These are phyloP conservation scores for Camponotus floridanus DNA, from an alignment of 1,140 invertebrate genomes.

Conservation along the genomic window DNA sequence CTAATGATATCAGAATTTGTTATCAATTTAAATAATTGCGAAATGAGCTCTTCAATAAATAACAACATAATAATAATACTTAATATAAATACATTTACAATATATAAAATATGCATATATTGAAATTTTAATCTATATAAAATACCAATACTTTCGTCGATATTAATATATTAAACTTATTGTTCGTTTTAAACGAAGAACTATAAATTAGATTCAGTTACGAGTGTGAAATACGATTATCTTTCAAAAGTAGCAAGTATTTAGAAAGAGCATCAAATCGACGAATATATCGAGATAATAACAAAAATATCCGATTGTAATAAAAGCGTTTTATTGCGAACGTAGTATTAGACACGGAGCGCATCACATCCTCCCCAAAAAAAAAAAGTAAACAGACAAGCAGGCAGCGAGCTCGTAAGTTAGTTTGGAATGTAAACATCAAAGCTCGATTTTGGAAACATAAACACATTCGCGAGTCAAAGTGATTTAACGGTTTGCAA, in stretches of 20 bases:
- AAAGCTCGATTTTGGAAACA: background rate
- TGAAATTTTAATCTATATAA: background rate
- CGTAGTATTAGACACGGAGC: background rate
- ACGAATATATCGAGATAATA: background rate
- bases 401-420: background rate
- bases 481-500: background rate
- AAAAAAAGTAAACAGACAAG: background rate
- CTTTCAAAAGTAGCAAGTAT: background rate
- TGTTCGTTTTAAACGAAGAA: too few species aligned
- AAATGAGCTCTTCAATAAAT: background rate
- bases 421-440: too few species aligned
- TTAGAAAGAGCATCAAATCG: too few species aligned
- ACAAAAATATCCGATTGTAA: background rate
- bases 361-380: too few species aligned
- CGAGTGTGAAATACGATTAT: too few species aligned
- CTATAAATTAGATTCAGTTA: too few species aligned
- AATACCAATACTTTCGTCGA: background rate
- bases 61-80: too few species aligned
- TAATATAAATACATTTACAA: background rate
- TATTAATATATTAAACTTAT: background rate
- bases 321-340: background rate
- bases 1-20: background rate
- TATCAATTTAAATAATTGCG: background rate
- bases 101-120: background rate
- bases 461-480: constrained; percentile 18